These are phyloP conservation scores for Thecocarcelia acutangulata DNA, from an alignment of 2,888 invertebrate species.

Conservation along the genomic window DNA sequence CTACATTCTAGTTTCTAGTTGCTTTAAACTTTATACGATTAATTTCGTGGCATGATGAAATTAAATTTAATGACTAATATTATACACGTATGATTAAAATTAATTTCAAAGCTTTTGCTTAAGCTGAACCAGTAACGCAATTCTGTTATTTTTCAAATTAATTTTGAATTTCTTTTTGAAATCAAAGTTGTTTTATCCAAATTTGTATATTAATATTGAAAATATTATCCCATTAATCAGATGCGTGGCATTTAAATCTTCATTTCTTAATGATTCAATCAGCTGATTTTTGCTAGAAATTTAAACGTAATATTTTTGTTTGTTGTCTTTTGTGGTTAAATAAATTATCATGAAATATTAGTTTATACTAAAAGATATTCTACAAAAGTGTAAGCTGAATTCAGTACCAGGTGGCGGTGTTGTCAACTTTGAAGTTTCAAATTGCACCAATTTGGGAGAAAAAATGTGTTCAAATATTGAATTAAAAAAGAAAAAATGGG, in stretches of 20 bases:
- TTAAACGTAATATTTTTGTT: no score
- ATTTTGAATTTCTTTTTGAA: constrained; percentile 4
- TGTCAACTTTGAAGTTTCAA: no score
- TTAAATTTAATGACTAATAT: constrained; percentile 15
- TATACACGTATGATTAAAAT: background rate
- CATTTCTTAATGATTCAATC: background rate
- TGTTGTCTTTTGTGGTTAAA: no score
- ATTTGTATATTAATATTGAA: constrained; percentile 11
- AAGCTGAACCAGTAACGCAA: background rate
- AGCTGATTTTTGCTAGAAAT: no score
- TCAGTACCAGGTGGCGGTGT: no score
- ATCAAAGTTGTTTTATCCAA: constrained; percentile 39
- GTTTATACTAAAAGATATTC: no score
- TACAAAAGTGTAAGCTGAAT: no score
- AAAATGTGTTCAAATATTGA: no score
- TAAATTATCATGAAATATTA: no score
- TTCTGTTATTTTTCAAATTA: background rate
- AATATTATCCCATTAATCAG: background rate
- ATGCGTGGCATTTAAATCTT: background rate
- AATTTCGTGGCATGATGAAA: constrained; percentile 35
- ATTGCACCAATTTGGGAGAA: no score
- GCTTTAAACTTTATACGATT: background rate
- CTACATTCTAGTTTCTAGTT: background rate
- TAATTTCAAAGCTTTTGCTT: background rate
- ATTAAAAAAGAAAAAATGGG: no score